Conservation (phyloP, 2,113 vertebrate species). For the Lamprologus callipterus region DNA sequence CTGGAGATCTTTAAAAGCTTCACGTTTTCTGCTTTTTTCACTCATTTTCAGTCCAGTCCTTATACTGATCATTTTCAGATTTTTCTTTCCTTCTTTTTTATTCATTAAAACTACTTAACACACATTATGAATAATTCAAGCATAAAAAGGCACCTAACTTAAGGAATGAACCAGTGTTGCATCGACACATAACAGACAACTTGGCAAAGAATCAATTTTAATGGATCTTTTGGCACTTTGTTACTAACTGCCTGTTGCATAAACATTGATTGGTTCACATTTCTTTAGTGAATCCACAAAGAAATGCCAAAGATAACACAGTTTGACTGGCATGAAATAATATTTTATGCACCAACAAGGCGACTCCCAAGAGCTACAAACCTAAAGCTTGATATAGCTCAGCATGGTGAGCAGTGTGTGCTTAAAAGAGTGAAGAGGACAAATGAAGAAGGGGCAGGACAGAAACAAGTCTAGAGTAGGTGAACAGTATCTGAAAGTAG, state of each 20-base stretch:
- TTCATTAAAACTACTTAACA: neutral
- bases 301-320: neutral
- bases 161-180: neutral
- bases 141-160: neutral
- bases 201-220: neutral
- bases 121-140: neutral
- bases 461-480: neutral
- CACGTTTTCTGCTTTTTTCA: neutral
- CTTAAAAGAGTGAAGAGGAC: neutral
- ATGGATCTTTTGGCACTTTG: neutral
- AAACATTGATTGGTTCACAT: neutral
- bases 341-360: neutral
- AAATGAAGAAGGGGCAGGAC: neutral
- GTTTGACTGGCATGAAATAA: neutral
- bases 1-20: neutral
- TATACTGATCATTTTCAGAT: neutral
- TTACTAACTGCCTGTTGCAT: neutral
- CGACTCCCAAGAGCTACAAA: neutral
- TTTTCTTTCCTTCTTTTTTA: neutral
- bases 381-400: neutral
- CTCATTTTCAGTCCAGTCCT: neutral
- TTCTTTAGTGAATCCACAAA: neutral
- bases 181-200: neutral
- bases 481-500: neutral
- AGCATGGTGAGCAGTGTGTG: neutral